Evolutionary conservation across 2,888 invertebrate species (phyloP).

Genomic region (Andrena dorsata): DNA sequence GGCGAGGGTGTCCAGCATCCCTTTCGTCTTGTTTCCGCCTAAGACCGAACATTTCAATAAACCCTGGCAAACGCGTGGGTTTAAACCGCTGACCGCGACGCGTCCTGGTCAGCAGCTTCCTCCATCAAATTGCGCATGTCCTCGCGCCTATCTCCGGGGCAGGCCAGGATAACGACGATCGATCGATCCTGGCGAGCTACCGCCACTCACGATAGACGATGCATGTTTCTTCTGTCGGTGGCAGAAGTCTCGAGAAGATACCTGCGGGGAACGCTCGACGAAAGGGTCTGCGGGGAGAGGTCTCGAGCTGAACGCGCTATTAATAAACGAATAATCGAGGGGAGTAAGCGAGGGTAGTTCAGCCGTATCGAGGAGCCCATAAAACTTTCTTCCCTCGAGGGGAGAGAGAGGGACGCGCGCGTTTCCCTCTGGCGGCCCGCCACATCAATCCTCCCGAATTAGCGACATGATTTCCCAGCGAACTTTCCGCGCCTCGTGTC

Average conservation of each 20-base stretch:
- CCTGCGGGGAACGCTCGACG: background rate
- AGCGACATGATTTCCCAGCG: slow-evolving; percentile 77
- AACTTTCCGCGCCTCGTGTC: slow-evolving; percentile 63
- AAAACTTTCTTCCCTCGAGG: slow-evolving; percentile 51
- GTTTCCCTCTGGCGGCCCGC: slow-evolving; percentile 71
- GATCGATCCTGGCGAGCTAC: slow-evolving; percentile 70
- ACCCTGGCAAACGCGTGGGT: slow-evolving; percentile 77
- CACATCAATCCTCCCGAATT: slow-evolving; percentile 78
- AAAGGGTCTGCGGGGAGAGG: too few species aligned
- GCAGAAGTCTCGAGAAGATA: too few species aligned
- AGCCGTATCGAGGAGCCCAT: slow-evolving; percentile 32
- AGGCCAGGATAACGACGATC: slow-evolving; percentile 69
- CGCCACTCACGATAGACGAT: background rate
- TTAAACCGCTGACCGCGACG: slow-evolving; percentile 78
- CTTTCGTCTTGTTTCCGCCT: slow-evolving; percentile 68
- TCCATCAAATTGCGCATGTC: slow-evolving; percentile 79
- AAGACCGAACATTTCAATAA: slow-evolving; percentile 84
- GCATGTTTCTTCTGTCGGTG: slow-evolving; percentile 12
- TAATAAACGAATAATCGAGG: slow-evolving; percentile 53
- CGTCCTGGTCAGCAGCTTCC: slow-evolving; percentile 77
- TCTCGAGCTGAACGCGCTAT: slow-evolving; percentile 6
- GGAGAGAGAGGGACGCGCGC: slow-evolving; percentile 14
- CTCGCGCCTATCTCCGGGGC: slow-evolving; percentile 49
- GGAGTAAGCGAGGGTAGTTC: slow-evolving; percentile 40
- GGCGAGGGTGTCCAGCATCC: slow-evolving; percentile 48